These are phyloP conservation scores for Egretta garzetta DNA, from an alignment of 2,113 vertebrate genomes.

Conservation along the genomic window DNA sequence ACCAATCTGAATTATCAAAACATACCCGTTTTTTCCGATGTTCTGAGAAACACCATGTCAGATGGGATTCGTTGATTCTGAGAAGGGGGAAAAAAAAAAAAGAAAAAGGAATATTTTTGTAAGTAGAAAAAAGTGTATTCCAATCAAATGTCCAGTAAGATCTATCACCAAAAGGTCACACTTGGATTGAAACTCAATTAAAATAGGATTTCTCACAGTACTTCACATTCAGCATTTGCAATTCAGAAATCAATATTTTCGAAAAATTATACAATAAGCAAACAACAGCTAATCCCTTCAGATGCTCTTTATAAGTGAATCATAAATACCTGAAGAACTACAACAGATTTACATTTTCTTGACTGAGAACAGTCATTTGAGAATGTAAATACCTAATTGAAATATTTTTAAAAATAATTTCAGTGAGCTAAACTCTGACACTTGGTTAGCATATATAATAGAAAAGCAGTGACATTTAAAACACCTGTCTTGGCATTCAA, in stretches of 20 bases:
- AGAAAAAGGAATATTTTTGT: not conserved
- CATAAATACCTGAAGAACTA: conserved; percentile 2
- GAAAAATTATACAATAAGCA: conserved; percentile 65
- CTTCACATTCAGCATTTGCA: conserved; percentile 62
- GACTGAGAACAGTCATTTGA: not conserved
- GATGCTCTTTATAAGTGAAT: not conserved
- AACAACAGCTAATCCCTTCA: conserved; percentile 44
- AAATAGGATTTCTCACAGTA: conserved; percentile 59
- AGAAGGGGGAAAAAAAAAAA: not conserved
- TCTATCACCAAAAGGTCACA: conserved; percentile 58
- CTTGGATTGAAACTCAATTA: conserved; percentile 67
- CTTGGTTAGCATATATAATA: not conserved
- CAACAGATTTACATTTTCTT: not conserved
- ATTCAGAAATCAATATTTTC: conserved; percentile 67
- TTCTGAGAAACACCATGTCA: conserved; percentile 85
- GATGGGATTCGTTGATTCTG: conserved; percentile 85
- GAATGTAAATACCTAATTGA: not conserved
- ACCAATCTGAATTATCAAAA: not conserved
- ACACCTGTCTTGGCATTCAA: not conserved
- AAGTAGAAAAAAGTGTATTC: conserved; percentile 16
- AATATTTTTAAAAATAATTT: not conserved
- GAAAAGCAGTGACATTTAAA: not conserved
- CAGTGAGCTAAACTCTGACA: not conserved
- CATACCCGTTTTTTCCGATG: conserved; percentile 85
- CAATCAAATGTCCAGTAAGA: conserved; percentile 53